These are phyloP conservation scores for Archips xylosteana DNA, from an alignment of 2,888 invertebrate species.

Conservation along the genomic window DNA sequence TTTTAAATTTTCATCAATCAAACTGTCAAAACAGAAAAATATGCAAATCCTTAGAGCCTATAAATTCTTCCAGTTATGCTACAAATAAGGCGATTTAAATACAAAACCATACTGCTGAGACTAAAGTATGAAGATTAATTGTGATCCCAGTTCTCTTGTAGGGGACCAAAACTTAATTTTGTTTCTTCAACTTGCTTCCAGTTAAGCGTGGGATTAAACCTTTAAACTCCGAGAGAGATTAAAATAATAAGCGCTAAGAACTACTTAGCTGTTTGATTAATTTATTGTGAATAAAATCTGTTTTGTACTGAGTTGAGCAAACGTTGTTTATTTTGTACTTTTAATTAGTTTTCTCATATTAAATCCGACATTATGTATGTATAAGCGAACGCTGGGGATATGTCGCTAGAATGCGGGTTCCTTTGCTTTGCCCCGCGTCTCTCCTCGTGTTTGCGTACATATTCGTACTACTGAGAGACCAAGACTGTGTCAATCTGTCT, in stretches of 20 bases:
- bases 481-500: no score
- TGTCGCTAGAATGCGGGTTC: no score
- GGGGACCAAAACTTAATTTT: conserved; percentile 75
- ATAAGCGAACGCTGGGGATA: no score
- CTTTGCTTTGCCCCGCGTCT: no score
- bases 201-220: conserved; percentile 69
- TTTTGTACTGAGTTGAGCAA: not conserved
- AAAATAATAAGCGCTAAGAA: conserved; percentile 42
- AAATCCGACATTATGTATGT: no score
- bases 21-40: conserved; percentile 41
- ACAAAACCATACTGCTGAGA: conserved; percentile 56
- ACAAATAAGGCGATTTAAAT: conserved; percentile 44
- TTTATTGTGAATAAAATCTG: conserved; percentile 28
- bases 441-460: no score
- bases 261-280: conserved; percentile 36
- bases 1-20: conserved; percentile 40
- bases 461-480: no score
- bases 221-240: conserved; percentile 48
- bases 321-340: not conserved
- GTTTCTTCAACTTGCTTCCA: conserved; percentile 73
- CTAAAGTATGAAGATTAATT: conserved; percentile 72
- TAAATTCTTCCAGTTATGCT: conserved; percentile 44
- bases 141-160: conserved; percentile 72
- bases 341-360: no score
- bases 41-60: conserved; percentile 43